phyloP scores from a whole-genome alignment of 2,797 vertebrate species.

The Echiichthys vipera region DNA sequence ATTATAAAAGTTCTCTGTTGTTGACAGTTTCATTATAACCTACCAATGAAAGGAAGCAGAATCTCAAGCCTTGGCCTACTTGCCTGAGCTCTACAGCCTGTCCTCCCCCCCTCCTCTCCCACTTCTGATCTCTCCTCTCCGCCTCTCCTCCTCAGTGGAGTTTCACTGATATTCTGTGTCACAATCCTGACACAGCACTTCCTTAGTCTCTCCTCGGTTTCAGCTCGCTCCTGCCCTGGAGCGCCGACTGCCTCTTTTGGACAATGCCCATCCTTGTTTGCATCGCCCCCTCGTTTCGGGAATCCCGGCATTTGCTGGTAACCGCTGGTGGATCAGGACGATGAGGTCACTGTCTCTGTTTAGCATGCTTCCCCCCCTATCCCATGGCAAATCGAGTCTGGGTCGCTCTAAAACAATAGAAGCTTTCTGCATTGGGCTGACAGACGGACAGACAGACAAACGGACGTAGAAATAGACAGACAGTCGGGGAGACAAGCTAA shows the following conservation, averaged over 20 bases:
- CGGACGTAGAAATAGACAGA: conserved; percentile 40
- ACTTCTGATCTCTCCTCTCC: conserved; percentile 39
- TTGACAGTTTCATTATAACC: conserved; percentile 14
- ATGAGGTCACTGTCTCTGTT: conserved; percentile 82
- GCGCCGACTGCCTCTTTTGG: conserved; percentile 72
- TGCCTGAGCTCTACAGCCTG: conserved; percentile 35
- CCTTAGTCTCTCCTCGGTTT: conserved; percentile 68
- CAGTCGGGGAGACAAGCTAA: conserved; percentile 53
- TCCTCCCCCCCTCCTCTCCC: conserved; percentile 8
- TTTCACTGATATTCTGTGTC: conserved; percentile 77
- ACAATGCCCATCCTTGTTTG: conserved; percentile 86
- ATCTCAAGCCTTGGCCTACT: conserved; percentile 55
- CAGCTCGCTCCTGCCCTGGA: conserved; percentile 63
- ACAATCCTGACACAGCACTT: conserved; percentile 82
- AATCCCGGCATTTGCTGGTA: conserved; percentile 85
- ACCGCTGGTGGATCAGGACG: conserved; percentile 75
- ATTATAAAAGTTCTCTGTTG: not conserved
- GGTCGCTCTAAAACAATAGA: conserved; percentile 72
- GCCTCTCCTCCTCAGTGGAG: conserved; percentile 58
- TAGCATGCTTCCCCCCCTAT: conserved; percentile 53
- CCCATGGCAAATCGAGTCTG: conserved; percentile 15
- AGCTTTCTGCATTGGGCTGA: conserved; percentile 69
- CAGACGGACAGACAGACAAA: conserved; percentile 42
- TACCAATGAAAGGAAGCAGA: conserved; percentile 15
- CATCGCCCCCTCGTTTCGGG: conserved; percentile 78